These are phyloP conservation scores for Zaprionus ornatus DNA, from an alignment of 1,140 invertebrate genomes.

Conservation along the genomic window DNA sequence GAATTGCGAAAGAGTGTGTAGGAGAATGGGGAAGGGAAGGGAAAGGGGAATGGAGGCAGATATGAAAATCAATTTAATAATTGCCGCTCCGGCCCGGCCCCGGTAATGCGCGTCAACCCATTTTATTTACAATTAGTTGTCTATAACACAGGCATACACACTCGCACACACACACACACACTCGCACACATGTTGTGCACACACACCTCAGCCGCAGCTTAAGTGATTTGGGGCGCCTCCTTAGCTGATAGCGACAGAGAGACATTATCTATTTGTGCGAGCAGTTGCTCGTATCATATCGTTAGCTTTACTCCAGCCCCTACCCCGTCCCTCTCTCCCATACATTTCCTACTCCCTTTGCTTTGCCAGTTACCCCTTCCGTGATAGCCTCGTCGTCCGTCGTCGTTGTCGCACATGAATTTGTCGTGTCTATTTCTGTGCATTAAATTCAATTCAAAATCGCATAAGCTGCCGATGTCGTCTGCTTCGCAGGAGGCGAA, in stretches of 20 bases:
- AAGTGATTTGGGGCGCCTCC: constrained; percentile 81
- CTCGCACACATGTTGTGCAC: background rate
- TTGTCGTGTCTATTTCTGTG: constrained; percentile 64
- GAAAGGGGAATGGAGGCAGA: constrained; percentile 18
- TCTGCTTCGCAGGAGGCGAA: constrained; percentile 44
- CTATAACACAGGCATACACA: constrained; percentile 29
- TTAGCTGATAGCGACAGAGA: constrained; percentile 73
- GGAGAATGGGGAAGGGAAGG: too few species aligned
- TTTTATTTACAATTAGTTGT: constrained; percentile 80
- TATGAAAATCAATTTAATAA: constrained; percentile 81
- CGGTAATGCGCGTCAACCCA: constrained; percentile 64
- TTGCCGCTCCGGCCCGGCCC: constrained; percentile 22
- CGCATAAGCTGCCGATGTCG: constrained; percentile 76
- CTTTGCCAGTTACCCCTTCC: background rate
- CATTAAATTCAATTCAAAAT: constrained; percentile 80
- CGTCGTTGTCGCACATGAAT: constrained; percentile 29
- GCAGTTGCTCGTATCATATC: background rate
- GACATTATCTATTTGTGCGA: constrained; percentile 65
- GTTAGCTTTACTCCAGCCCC: background rate
- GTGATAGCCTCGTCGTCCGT: constrained; percentile 13
- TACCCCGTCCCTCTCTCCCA: background rate
- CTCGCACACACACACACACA: background rate
- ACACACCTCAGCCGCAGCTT: constrained; percentile 54
- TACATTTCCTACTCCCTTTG: background rate
- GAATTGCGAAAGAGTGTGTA: constrained; percentile 32